These are phyloP conservation scores for human (Homo sapiens) DNA, from an alignment of 2,113 vertebrate genomes.

Conservation along the genomic window GRCh38 chrY:15833001-15833500, in stretches of 20 bases:
- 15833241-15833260: neutral
- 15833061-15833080: too few species aligned
- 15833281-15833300: fast-evolving
- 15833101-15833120: too few species aligned
- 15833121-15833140: neutral
- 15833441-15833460: neutral
- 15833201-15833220: neutral
- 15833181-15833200: neutral
- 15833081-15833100: too few species aligned
- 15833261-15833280: neutral
- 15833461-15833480: fast-evolving
- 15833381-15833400: fast-evolving
- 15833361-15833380: neutral
- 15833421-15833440: neutral
- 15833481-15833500: neutral
- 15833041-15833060: too few species aligned
- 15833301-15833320: fast-evolving
- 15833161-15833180: neutral
- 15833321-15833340: neutral
- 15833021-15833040: neutral
- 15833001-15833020: neutral
- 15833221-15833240: neutral
- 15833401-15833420: neutral
- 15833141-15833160: neutral
- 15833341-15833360: neutral